A percentile compares a stretch with the other conserved stretches of the same genome.
Conservation (phyloP, 2,888 invertebrate genomes). For the Hipparchia semele region DNA sequence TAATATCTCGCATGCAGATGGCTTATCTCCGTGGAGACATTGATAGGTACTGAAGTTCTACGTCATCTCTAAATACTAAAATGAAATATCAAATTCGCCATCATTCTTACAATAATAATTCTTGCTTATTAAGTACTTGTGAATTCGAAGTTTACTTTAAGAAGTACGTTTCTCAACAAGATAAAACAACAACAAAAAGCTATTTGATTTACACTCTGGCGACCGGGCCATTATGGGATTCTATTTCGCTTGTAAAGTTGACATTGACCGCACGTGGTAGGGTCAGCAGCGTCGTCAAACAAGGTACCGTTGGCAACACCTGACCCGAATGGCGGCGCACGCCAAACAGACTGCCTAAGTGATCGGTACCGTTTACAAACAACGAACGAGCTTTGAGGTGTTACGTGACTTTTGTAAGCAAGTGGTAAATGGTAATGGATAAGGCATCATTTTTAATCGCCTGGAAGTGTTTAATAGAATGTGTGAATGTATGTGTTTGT, state of each 20-base stretch:
- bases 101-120: not conserved
- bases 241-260: slow-evolving; percentile 30
- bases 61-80: too few relatives aligned
- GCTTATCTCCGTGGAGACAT: too few relatives aligned
- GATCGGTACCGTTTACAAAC: slow-evolving; percentile 76
- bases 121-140: not conserved
- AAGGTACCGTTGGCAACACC: slow-evolving; percentile 77
- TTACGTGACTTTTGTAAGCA: slow-evolving; percentile 50
- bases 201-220: not conserved
- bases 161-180: not conserved
- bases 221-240: not conserved
- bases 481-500: too few relatives aligned
- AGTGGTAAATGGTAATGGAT: slow-evolving; percentile 1
- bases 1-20: too few relatives aligned
- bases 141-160: slow-evolving; percentile 1
- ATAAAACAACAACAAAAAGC: not conserved
- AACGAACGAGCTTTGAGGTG: slow-evolving; percentile 38
- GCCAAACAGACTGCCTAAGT: slow-evolving; percentile 73
- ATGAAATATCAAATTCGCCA: slow-evolving; percentile 28
- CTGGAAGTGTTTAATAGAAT: too few relatives aligned
- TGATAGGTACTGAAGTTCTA: too few relatives aligned
- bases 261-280: slow-evolving; percentile 49
- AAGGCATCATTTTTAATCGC: not conserved
- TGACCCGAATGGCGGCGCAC: slow-evolving; percentile 74
- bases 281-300: slow-evolving; percentile 76